Evolutionary conservation across 2,797 vertebrate genomes (phyloP).

Genomic region (Halcyon badia): DNA sequence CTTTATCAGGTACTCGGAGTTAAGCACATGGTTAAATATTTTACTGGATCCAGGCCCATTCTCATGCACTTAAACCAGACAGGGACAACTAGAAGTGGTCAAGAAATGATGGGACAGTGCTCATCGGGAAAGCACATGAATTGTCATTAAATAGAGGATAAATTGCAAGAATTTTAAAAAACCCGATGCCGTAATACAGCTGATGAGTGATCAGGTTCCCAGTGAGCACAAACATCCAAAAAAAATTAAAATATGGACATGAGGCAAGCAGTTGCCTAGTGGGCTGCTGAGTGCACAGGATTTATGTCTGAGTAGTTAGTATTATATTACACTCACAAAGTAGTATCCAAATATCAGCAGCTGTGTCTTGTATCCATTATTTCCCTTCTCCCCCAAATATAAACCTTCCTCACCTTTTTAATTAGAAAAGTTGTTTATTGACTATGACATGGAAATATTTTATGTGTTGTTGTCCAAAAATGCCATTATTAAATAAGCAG

Average conservation of each 20-base stretch:
- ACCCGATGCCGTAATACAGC: conserved; percentile 18
- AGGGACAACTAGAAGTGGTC: background rate
- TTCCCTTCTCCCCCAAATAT: conserved; percentile 60
- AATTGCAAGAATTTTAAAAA: background rate
- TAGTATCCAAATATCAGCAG: conserved; percentile 62
- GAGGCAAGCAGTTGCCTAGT: conserved; percentile 30
- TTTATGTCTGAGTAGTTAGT: conserved; percentile 53
- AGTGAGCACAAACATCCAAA: background rate
- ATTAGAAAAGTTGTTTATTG: conserved; percentile 67
- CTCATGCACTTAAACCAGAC: background rate
- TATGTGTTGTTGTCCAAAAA: conserved; percentile 57
- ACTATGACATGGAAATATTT: conserved; percentile 47
- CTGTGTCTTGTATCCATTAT: conserved; percentile 54
- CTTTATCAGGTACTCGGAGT: conserved; percentile 63
- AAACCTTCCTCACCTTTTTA: conserved; percentile 68
- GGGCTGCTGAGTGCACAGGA: conserved; percentile 21
- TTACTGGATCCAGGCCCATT: conserved; percentile 61
- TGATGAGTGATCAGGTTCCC: conserved; percentile 38
- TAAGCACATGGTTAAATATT: conserved; percentile 60
- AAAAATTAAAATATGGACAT: conserved; percentile 29
- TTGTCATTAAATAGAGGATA: background rate
- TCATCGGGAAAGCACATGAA: background rate
- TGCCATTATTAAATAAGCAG: conserved; percentile 56
- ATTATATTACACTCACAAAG: conserved; percentile 64
- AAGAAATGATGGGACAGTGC: background rate